phyloP scores from a whole-genome alignment of 2,113 vertebrate genomes.

The Vimba vimba region DNA sequence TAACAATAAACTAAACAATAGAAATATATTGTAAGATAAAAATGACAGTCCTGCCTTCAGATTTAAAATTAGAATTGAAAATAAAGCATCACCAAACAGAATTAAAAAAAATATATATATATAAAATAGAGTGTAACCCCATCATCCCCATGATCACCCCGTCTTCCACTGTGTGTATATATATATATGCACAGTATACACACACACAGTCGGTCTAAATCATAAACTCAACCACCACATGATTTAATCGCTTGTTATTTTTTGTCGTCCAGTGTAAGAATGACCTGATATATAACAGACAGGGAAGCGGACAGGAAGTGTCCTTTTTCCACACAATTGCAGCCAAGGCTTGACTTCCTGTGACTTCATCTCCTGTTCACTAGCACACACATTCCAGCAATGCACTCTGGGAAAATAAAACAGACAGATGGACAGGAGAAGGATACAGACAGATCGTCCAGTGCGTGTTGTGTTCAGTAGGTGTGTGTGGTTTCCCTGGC shows the following conservation, averaged over 20 bases:
- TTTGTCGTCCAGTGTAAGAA: neutral
- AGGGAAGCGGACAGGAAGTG: neutral
- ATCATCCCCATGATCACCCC: no score
- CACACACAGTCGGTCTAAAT: neutral
- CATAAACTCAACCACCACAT: neutral
- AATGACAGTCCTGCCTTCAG: no score
- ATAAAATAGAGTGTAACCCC: no score
- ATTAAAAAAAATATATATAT: no score
- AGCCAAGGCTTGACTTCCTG: slow-evolving; percentile 24
- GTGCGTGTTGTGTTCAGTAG: neutral
- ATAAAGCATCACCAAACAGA: no score
- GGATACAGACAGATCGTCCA: neutral
- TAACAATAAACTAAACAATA: no score
- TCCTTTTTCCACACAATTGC: slow-evolving; percentile 15
- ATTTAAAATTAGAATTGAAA: no score
- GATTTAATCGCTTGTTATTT: neutral
- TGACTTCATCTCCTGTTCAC: slow-evolving; percentile 43
- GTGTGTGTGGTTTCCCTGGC: neutral
- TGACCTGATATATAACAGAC: neutral
- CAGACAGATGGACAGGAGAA: neutral
- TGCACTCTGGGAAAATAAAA: slow-evolving; percentile 11
- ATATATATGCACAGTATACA: neutral
- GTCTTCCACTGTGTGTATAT: no score
- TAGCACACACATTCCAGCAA: slow-evolving; percentile 24
- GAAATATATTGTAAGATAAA: no score